Base-by-base conservation (phyloP, 2,797 vertebrate genomes). In the Rachycentron canadum region DNA sequence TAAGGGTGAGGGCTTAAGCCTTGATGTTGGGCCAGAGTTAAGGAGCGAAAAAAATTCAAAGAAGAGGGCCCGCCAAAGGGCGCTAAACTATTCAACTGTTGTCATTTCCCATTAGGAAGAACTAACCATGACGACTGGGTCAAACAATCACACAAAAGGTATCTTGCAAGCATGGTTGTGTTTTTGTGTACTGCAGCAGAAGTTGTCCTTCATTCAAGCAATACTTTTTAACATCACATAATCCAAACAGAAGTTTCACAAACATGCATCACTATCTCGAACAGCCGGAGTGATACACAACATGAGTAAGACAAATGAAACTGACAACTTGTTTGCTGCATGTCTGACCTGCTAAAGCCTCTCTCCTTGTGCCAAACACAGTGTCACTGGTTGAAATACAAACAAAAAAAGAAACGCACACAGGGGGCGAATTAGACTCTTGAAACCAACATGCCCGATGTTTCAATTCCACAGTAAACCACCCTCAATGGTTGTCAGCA, bases 41-140 rank as follows among this genome's bases (percentile, higher is more conserved):
- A 59, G 56, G 76, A 49, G 68, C 73, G 82, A 87, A 88, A 90
- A 40, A 89, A 78, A 62, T 73, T 82, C 69, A 67, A 67, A 79
- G 64, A 81, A 76, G 30, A 56, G 80, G 82, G 68, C 81, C 81
- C 25, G 60, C 69, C 75, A 89, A 92, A 87, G 81, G 85, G 61
- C 21, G 63, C 83, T 76, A 81, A 88, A 88, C 90, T 89, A 90
- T 92, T 91, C 89, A 82, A 83, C 86, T 88, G 82, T 74, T 93
- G 93, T 93, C 93, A 87, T 83, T 85, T 90, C 81, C 64, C 60
- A 91, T 94, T 94, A 89, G 86, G 87, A 79, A 80, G 67, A 84
- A 90, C 74, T 85, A 86, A 86, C 83, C 80, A 17, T 89, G 89
- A 90, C 85, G 72, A 81, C 76, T 60, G 76, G 81, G 78, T 84